phyloP scores from a whole-genome alignment of 2,797 vertebrate genomes.

The Microctenopoma lineatum region DNA sequence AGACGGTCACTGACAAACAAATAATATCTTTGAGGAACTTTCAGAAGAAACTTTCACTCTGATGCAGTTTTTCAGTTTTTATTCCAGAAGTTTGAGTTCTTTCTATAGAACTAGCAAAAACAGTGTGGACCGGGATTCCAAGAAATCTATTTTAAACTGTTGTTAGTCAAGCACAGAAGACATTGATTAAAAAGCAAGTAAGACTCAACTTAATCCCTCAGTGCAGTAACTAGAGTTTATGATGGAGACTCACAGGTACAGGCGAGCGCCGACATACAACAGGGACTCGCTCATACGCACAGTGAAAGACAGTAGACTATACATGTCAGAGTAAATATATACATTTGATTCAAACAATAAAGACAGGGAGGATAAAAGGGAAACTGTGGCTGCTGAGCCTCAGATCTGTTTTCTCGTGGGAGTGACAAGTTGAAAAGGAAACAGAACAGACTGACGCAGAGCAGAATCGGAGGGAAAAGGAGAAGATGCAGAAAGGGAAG shows the following conservation, averaged over 20 bases:
- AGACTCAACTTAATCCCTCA: slow-evolving; percentile 8
- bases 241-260: slow-evolving; percentile 16
- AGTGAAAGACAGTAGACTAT: slow-evolving; percentile 60
- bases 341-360: slow-evolving; percentile 48
- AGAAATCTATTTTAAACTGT: not conserved
- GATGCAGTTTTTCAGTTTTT: slow-evolving; percentile 21
- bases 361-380: slow-evolving; percentile 4
- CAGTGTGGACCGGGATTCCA: not conserved
- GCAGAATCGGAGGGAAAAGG: slow-evolving; percentile 5
- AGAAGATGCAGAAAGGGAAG: slow-evolving; percentile 16
- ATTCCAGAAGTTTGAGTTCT: slow-evolving; percentile 14
- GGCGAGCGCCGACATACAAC: slow-evolving; percentile 32
- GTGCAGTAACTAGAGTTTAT: slow-evolving; percentile 13
- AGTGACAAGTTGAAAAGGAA: slow-evolving; percentile 31
- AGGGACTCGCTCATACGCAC: slow-evolving; percentile 19
- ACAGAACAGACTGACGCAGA: slow-evolving; percentile 28
- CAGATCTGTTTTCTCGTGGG: slow-evolving; percentile 25
- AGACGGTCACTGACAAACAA: slow-evolving; percentile 22
- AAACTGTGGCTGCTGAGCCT: slow-evolving; percentile 13
- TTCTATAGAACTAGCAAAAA: slow-evolving; percentile 5
- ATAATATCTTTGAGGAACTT: slow-evolving; percentile 5
- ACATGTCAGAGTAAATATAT: slow-evolving; percentile 62
- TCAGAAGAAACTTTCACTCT: not conserved
- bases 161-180: not conserved
- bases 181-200: slow-evolving; percentile 4